Evolutionary conservation across 1,140 invertebrate genomes (phyloP), one percentile per base, ranked within the genome.

Genomic region (Gerris buenoi): DNA sequence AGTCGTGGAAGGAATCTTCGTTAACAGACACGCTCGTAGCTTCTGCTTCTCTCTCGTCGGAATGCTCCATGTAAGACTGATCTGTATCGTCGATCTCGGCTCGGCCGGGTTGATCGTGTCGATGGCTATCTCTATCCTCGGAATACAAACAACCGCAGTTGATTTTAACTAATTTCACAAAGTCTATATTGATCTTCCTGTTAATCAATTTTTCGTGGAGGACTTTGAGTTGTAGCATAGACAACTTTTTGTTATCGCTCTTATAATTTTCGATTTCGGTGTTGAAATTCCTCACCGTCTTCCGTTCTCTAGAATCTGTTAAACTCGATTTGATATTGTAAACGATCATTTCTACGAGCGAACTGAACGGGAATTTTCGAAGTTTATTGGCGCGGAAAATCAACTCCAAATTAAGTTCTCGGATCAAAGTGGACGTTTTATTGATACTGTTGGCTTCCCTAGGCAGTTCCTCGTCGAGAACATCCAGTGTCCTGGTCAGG

Each of bases 381-480:
- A 58, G 3, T 25, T 67, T 65, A 27, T 65, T 60, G 29, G 29
- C 33, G n/a, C 29, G 23, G 18, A 68, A 0, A 18, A 61, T 18
- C 0, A 27, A 13, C 5, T 69, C 65, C 15, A 69, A 33, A 22
- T 63, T 67, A 26, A 68, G 67, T 60, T 62, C 25, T 25, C 26
- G 64, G 2, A 67, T 25, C 61, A 69, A 63, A 28, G 66, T 15
- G 25, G 25, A 56, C 15, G 68, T 68, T 29, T 56, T 67, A 27
- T 63, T 70, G 23, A 66, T 67, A 59, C 65, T 64, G 29, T 68
- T 27, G 29, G 28, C 15, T 33, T 25, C 23, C 64, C 65, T 14
- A 63, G 69, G 70, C 29, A 70, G 46, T 56, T 72, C 71, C 23
- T 28, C 26, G 29, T 70, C 69, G 58, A 72, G 60, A n/a, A 25